phyloP scores from a whole-genome alignment of 2,888 invertebrate species.

The Eulithis testata region DNA sequence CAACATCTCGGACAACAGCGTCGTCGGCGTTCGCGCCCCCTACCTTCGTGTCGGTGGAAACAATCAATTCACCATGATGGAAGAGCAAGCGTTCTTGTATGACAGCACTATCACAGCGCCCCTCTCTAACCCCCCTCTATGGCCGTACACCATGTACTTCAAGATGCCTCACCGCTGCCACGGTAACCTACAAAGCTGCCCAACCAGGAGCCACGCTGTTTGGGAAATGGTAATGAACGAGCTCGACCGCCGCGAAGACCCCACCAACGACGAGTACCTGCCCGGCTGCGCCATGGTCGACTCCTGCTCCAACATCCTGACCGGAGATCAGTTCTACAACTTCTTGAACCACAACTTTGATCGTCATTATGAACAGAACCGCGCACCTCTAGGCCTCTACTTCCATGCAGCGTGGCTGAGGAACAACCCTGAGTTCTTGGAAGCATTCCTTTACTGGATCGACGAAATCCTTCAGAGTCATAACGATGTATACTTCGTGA shows the following conservation, averaged over 20 bases:
- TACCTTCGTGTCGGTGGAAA: slow-evolving; percentile 96
- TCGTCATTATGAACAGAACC: slow-evolving; percentile 95
- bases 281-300: slow-evolving; percentile 98
- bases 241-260: slow-evolving; percentile 95
- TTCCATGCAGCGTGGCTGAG: slow-evolving; percentile 98
- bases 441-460: slow-evolving; percentile 97
- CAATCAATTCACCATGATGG: slow-evolving; percentile 99
- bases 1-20: slow-evolving; percentile 95
- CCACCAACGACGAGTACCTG: slow-evolving; percentile 93
- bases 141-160: slow-evolving; percentile 99
- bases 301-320: slow-evolving; percentile 96
- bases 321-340: slow-evolving; percentile 97
- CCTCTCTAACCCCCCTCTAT: slow-evolving; percentile 94
- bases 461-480: slow-evolving; percentile 93
- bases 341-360: slow-evolving; percentile 97
- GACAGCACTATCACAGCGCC: slow-evolving; percentile 98
- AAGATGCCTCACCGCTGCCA: slow-evolving; percentile 97
- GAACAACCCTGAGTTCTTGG: slow-evolving; percentile 96
- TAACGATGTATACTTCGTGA: slow-evolving; percentile 96
- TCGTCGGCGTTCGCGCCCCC: slow-evolving; percentile 95
- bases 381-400: slow-evolving; percentile 94
- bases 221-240: slow-evolving; percentile 99
- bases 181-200: slow-evolving; percentile 95
- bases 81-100: slow-evolving; percentile 96
- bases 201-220: slow-evolving; percentile 95